Evolutionary conservation across 2,797 vertebrate genomes (phyloP), one percentile per base, ranked within the genome.

Genomic region (Peromyscus melanophrys): DNA sequence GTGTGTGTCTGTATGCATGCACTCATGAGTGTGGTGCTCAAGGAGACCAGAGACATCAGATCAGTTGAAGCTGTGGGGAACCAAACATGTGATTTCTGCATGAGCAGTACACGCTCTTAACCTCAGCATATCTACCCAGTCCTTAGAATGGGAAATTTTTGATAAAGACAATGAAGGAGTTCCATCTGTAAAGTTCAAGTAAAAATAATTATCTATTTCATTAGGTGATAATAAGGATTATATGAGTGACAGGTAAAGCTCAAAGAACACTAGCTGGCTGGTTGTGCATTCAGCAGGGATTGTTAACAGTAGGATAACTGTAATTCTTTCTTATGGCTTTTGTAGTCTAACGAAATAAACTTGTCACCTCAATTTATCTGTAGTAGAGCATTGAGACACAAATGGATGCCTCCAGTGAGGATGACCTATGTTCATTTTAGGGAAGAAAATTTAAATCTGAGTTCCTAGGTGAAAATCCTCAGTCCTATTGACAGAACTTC

Each of bases 221-320:
- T 67, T 89, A 73, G 85, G 21, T 77, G 29, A 95, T 27, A 82
- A 46, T 65, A n/a, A 95, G 34, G 49, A 46, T 87, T 90, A 57
- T 90, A 34, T 73, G 67, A 85, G n/a, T n/a, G 80, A n/a, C 52
- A 91, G 86, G 85, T 94, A 85, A 94, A 63, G n/a, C 31, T 89
- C 55, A 65, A 71, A 73, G 55, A 82, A 78, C 27, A 84, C 34
- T 40, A 34, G 21, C 29, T 92, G 55, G 21, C 49, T 75, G n/a
- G 29, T 84, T 78, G 8, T 90, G 55, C 83, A 40, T 92, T 95
- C 88, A 93, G 83, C 17, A 87, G 71, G 40, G 34, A 90, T 80
- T 73, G 61, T 61, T 89, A 94, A 82, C 27, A 89, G 92, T 59
- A 67, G 40, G 43, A 37, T 82, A 78, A 55, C 76, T 55, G 6